Conservation (phyloP, 2,113 vertebrate species). For the Gymnarchus niloticus region DNA sequence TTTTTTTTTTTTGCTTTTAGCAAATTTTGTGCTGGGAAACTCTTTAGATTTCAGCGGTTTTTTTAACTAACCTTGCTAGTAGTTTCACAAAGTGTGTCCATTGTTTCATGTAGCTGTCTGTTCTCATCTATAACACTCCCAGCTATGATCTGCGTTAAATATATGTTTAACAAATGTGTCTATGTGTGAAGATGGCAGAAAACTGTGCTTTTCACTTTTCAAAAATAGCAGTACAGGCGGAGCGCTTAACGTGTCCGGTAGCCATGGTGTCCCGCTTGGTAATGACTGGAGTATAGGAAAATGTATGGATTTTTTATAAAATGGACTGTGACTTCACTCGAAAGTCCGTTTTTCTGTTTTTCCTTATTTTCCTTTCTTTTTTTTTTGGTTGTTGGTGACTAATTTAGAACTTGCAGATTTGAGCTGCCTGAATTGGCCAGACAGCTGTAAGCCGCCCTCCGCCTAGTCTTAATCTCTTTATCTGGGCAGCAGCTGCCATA, state of each 20-base stretch:
- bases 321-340: conserved; percentile 67
- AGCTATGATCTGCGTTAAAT: background rate
- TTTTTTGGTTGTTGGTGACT: conserved; percentile 77
- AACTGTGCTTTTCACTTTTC: conserved; percentile 1
- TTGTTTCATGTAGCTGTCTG: background rate
- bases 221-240: background rate
- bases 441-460: conserved; percentile 99
- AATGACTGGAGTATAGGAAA: background rate
- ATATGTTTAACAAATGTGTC: conserved; percentile 3
- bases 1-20: background rate
- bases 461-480: conserved; percentile 99
- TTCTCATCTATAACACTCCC: conserved; percentile 4
- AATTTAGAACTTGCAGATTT: conserved; percentile 99
- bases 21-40: background rate
- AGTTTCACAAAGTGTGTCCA: background rate
- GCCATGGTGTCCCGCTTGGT: background rate
- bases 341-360: conserved; percentile 63
- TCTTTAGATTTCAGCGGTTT: background rate
- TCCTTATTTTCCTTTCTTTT: conserved; percentile 34
- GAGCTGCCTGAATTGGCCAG: conserved; percentile 99
- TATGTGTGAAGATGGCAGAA: background rate
- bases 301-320: conserved; percentile 20
- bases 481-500: conserved; percentile 99
- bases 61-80: background rate
- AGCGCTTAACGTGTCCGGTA: background rate